Evolutionary conservation across 2,888 invertebrate species (phyloP).

Genomic region (Athalia cordata): DNA sequence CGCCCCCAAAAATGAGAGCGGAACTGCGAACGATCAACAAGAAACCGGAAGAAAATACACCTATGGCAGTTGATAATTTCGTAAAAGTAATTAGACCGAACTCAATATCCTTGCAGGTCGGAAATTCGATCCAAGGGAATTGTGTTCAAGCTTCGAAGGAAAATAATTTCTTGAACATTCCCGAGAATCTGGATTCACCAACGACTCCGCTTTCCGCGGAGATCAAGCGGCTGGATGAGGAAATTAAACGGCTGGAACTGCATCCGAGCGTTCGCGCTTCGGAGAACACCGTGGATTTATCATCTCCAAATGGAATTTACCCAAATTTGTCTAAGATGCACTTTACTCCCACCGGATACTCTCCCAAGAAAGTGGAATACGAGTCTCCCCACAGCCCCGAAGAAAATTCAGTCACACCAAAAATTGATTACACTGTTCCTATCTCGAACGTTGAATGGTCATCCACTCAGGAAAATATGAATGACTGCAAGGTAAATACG

Average conservation of each 20-base stretch:
- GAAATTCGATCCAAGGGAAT: background rate
- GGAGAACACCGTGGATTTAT: background rate
- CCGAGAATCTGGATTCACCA: background rate
- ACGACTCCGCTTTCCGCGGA: constrained; percentile 20
- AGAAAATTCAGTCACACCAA: background rate
- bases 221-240: constrained; percentile 7
- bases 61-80: background rate
- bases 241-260: constrained; percentile 9
- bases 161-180: background rate
- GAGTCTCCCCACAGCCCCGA: constrained; percentile 11
- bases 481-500: too few species aligned
- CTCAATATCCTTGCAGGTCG: background rate
- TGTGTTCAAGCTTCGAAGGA: background rate
- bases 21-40: constrained; percentile 6
- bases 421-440: too few species aligned
- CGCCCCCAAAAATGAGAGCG: constrained; percentile 18
- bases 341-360: constrained; percentile 25
- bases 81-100: background rate
- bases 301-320: constrained; percentile 12
- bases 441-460: too few species aligned
- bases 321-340: constrained; percentile 28
- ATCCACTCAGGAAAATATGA: too few species aligned
- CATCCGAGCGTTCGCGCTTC: constrained; percentile 2
- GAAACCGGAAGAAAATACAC: background rate
- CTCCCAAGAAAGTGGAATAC: constrained; percentile 20